These are phyloP conservation scores for Apis dorsata DNA, from an alignment of 1,140 invertebrate species.

Conservation along the genomic window DNA sequence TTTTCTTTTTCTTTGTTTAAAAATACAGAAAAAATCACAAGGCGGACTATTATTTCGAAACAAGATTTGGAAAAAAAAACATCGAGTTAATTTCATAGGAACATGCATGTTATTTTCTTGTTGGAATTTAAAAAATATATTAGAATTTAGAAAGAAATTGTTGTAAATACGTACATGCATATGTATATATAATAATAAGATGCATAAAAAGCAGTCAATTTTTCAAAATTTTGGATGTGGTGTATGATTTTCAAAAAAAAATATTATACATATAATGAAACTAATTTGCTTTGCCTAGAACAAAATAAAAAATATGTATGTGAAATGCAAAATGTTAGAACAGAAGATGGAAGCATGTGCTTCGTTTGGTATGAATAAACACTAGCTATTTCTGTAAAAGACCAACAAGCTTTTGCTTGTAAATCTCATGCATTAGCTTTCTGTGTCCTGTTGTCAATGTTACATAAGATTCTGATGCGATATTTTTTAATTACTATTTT, in stretches of 20 bases:
- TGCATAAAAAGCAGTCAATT: too few relatives aligned
- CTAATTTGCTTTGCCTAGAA: neutral
- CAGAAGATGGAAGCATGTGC: conserved; percentile 14
- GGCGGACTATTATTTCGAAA: neutral
- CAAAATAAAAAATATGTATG: neutral
- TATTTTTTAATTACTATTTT: neutral
- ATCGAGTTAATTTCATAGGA: neutral
- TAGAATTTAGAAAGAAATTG: too few relatives aligned
- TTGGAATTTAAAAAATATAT: neutral
- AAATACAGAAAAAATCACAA: neutral
- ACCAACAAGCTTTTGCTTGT: conserved; percentile 25
- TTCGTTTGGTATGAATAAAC: conserved; percentile 21
- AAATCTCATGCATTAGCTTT: conserved; percentile 42
- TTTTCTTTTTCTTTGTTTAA: neutral
- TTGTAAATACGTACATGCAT: neutral
- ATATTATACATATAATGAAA: neutral
- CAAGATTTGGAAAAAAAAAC: neutral
- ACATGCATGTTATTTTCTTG: neutral
- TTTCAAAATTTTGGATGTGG: too few relatives aligned
- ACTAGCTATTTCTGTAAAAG: conserved; percentile 7
- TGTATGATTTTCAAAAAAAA: neutral
- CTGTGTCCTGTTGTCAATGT: neutral
- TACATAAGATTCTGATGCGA: neutral
- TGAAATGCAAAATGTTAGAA: conserved; percentile 1
- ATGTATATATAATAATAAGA: neutral